phyloP scores from a whole-genome alignment of 2,797 vertebrate genomes.

The Smutsia temminckii region DNA sequence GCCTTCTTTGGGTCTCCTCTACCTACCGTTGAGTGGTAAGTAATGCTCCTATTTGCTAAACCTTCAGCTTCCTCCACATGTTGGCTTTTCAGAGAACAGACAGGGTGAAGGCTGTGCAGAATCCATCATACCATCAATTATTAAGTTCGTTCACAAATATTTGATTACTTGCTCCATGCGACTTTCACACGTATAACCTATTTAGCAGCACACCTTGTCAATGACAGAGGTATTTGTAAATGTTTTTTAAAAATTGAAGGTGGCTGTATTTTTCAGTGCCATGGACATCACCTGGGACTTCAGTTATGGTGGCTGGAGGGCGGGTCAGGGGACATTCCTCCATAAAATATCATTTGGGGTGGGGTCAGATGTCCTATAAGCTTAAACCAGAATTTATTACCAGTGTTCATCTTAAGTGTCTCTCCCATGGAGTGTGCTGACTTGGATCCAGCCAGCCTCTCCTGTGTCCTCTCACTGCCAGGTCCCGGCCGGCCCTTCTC shows the following conservation, averaged over 20 bases:
- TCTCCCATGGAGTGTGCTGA: background rate
- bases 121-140: background rate
- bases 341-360: background rate
- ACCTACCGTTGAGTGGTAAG: slow-evolving; percentile 95
- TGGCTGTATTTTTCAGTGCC: background rate
- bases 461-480: background rate
- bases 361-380: background rate
- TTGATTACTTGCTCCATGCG: background rate
- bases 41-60: slow-evolving; percentile 33
- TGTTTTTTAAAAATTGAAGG: background rate
- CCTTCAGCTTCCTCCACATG: background rate
- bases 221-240: background rate
- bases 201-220: background rate
- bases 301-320: background rate
- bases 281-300: background rate
- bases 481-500: background rate
- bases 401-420: background rate
- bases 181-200: background rate
- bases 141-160: slow-evolving; percentile 10
- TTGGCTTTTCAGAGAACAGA: background rate
- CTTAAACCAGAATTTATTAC: background rate
- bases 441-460: background rate
- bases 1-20: slow-evolving; percentile 95
- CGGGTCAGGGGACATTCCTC: background rate
- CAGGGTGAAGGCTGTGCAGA: background rate